These are phyloP conservation scores for Malurus elegans DNA, from an alignment of 2,113 vertebrate genomes.

Conservation along the genomic window DNA sequence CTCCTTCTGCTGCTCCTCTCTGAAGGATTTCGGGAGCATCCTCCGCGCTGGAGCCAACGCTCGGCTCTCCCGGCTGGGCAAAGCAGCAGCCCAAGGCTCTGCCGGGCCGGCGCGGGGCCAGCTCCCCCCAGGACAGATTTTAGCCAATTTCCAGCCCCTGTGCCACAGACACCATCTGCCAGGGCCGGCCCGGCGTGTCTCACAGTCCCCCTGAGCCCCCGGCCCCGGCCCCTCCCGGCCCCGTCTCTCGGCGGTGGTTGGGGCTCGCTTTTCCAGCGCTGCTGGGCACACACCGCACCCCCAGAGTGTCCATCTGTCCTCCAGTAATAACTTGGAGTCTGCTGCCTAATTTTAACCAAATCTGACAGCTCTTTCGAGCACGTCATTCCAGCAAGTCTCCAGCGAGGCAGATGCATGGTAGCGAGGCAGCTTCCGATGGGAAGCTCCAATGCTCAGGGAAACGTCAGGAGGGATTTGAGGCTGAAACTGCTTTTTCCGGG, in stretches of 20 bases:
- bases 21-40: background rate
- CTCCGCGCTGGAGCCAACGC: accelerated
- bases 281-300: background rate
- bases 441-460: background rate
- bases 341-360: conserved; percentile 19
- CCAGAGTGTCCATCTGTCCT: conserved; percentile 34
- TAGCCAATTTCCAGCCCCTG: background rate
- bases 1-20: background rate
- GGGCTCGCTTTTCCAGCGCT: background rate
- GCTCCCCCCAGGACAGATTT: background rate
- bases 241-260: background rate
- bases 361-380: conserved; percentile 31
- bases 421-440: background rate
- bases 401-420: background rate
- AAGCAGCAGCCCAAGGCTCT: background rate
- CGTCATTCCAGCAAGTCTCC: conserved; percentile 5
- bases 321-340: background rate
- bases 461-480: background rate
- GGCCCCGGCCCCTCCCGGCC: background rate
- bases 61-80: background rate
- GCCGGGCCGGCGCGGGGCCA: background rate
- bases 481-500: background rate
- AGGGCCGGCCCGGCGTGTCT: background rate
- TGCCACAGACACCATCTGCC: conserved; percentile 34
- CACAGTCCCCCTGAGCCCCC: background rate